Evolutionary conservation across 2,888 invertebrate species (phyloP).

Genomic region (Tinea trinotella): DNA sequence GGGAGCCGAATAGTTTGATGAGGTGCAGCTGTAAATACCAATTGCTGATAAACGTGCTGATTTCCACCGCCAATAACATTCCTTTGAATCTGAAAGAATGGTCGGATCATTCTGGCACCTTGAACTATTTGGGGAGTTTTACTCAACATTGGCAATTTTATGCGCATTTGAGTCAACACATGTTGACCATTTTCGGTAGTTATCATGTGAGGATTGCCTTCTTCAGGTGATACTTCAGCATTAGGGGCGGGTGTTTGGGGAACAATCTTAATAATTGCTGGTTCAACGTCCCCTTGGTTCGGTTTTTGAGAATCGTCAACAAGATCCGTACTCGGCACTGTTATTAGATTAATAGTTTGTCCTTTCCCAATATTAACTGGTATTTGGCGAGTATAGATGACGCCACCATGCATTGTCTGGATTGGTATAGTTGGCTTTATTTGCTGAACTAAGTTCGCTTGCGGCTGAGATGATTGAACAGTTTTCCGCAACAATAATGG

Average conservation of each 20-base stretch:
- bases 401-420: constrained; percentile 77
- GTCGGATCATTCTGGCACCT: constrained; percentile 69
- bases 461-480: constrained; percentile 42
- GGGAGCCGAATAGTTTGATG: constrained; percentile 57
- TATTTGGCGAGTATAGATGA: constrained; percentile 81
- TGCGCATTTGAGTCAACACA: constrained; percentile 68
- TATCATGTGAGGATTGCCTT: constrained; percentile 37
- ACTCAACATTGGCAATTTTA: constrained; percentile 65
- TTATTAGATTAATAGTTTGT: constrained; percentile 74
- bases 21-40: constrained; percentile 63
- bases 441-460: constrained; percentile 52
- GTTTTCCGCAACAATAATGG: constrained; percentile 52
- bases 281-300: constrained; percentile 44
- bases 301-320: constrained; percentile 54
- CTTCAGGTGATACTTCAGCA: constrained; percentile 38
- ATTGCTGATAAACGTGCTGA: constrained; percentile 65
- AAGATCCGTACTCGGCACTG: constrained; percentile 62
- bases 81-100: constrained; percentile 74
- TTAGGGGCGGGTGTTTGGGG: constrained; percentile 44
- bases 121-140: constrained; percentile 70
- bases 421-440: constrained; percentile 68
- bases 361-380: constrained; percentile 73
- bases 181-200: constrained; percentile 46
- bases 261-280: constrained; percentile 61
- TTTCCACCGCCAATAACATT: constrained; percentile 72